Conservation (phyloP, 1,140 invertebrate genomes). For the Heterodera schachtii region DNA sequence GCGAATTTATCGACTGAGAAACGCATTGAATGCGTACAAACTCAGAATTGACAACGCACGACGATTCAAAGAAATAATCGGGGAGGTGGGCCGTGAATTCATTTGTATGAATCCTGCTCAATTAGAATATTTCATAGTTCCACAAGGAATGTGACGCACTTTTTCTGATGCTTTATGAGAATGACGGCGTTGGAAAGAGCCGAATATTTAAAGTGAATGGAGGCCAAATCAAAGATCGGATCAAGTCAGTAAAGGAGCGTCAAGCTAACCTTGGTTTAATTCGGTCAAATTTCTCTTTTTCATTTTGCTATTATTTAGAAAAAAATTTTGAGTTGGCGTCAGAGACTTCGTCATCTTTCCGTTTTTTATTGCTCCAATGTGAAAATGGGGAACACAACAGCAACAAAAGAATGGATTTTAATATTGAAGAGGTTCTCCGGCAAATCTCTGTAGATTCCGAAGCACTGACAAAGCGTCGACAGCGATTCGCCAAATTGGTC, state of each 20-base stretch:
- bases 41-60: slow-evolving; percentile 6
- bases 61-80: background rate
- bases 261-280: background rate
- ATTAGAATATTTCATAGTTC: slow-evolving; percentile 24
- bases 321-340: background rate
- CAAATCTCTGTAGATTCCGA: slow-evolving; percentile 11
- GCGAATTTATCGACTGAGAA: slow-evolving; percentile 14
- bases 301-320: slow-evolving; percentile 1
- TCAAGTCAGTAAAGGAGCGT: slow-evolving; percentile 18
- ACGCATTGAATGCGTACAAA: background rate
- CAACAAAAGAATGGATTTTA: background rate
- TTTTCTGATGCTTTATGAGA: slow-evolving; percentile 17
- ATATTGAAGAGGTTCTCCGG: background rate
- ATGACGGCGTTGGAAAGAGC: background rate
- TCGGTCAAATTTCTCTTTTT: background rate
- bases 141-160: slow-evolving; percentile 35
- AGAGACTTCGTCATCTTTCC: background rate
- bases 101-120: background rate
- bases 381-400: background rate
- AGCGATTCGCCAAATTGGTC: slow-evolving; percentile 66
- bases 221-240: slow-evolving; percentile 8
- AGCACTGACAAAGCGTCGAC: slow-evolving; percentile 64
- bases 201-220: slow-evolving; percentile 8
- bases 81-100: slow-evolving; percentile 16
- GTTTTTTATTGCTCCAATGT: background rate